A percentile compares a stretch with the other conserved stretches of the same genome.
These are phyloP conservation scores for Sprattus sprattus DNA, from an alignment of 2,113 vertebrate genomes.

Conservation along the genomic window DNA sequence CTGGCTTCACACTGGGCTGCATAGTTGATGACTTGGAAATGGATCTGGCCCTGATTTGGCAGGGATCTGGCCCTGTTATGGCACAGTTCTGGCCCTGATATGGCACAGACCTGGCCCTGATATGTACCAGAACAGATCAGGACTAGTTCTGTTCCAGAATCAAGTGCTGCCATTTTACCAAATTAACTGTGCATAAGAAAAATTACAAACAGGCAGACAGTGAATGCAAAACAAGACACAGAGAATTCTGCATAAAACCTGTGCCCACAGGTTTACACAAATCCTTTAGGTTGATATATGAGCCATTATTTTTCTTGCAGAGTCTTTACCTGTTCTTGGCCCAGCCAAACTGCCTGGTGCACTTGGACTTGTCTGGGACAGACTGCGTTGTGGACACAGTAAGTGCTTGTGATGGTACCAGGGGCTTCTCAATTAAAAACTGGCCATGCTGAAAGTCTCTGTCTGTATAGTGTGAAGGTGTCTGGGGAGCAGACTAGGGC, in stretches of 20 bases:
- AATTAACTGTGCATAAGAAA: neutral
- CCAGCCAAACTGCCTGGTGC: constrained; percentile 85
- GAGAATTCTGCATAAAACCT: neutral
- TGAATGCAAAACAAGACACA: neutral
- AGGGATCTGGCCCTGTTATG: neutral
- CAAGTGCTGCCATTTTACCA: neutral
- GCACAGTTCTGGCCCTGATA: neutral
- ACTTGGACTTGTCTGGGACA: constrained; percentile 84
- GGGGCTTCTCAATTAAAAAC: neutral
- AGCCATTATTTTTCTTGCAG: constrained; percentile 58
- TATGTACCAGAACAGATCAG: neutral
- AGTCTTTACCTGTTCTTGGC: constrained; percentile 87
- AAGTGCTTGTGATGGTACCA: constrained; percentile 51
- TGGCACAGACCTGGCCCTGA: neutral
- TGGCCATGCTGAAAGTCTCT: neutral
- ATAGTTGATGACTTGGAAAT: neutral
- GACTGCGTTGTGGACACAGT: constrained; percentile 85
- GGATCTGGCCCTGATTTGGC: no score
- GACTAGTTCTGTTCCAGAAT: neutral
- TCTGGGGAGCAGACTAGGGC: no score
- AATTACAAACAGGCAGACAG: neutral
- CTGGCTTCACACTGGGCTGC: neutral
- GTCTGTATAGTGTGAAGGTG: neutral
- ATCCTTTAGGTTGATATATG: neutral
- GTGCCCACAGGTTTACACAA: neutral